Conservation (phyloP, 2,888 invertebrate species). For the Cecidostiba fungosa region DNA sequence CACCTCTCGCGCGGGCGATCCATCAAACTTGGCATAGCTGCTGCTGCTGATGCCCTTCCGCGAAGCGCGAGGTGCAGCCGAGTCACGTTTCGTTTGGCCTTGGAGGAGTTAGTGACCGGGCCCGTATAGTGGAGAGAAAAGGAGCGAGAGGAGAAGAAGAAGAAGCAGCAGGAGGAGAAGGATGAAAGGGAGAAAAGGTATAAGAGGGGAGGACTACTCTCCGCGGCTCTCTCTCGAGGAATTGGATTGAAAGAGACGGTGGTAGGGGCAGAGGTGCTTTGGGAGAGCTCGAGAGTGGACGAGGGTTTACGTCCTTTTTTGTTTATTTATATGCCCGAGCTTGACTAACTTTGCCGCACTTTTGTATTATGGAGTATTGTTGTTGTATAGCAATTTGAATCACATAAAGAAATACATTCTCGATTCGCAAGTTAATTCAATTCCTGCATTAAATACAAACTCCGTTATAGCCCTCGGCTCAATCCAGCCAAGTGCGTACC, state of each 20-base stretch:
- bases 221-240: conserved; percentile 3
- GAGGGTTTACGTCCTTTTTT: neutral
- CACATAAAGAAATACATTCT: too few relatives aligned
- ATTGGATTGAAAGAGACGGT: conserved; percentile 41
- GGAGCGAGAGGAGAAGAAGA: neutral
- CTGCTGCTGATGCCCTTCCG: conserved; percentile 1
- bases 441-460: neutral
- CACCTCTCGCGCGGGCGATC: conserved; percentile 12
- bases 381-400: too few relatives aligned
- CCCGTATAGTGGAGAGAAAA: neutral
- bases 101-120: conserved; percentile 60
- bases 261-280: conserved; percentile 10
- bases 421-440: conserved; percentile 25
- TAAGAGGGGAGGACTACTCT: neutral
- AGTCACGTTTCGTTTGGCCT: conserved; percentile 59
- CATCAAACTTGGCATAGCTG: conserved; percentile 16
- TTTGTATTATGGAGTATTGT: neutral
- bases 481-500: neutral
- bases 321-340: neutral
- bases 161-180: neutral
- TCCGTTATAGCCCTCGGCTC: neutral
- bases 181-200: neutral
- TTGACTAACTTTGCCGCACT: neutral
- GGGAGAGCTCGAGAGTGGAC: neutral
- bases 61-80: conserved; percentile 30